A percentile compares a stretch with the other conserved stretches of the same genome.
Conservation (phyloP, 2,888 invertebrate genomes). For the Brenthis hecate region DNA sequence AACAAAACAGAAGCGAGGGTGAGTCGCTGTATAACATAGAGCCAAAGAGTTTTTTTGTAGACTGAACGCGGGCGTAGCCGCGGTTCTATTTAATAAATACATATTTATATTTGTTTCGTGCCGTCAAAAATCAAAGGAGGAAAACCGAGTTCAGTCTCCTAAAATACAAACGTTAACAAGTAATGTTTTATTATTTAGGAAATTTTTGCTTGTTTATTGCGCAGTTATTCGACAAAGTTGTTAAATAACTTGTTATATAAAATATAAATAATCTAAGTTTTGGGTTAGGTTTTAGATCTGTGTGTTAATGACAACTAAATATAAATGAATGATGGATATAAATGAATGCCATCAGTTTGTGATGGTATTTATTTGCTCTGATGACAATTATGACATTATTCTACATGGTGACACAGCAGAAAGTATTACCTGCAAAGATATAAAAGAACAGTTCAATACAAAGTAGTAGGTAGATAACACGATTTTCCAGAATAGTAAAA, state of each 20-base stretch:
- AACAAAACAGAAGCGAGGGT: too few species aligned
- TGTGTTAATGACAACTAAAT: too few species aligned
- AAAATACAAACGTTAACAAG: background rate
- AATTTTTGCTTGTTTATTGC: too few species aligned
- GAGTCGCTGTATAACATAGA: too few species aligned
- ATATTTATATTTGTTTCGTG: conserved; percentile 2
- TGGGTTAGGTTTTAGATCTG: too few species aligned
- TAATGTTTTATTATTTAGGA: background rate
- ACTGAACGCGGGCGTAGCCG: too few species aligned
- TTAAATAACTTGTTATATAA: too few species aligned
- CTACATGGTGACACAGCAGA: background rate
- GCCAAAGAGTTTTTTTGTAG: too few species aligned
- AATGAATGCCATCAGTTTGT: too few species aligned
- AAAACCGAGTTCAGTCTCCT: conserved; percentile 10
- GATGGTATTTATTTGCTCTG: background rate
- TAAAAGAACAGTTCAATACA: background rate
- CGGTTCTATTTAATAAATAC: background rate
- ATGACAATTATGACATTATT: background rate
- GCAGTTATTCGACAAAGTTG: too few species aligned
- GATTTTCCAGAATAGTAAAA: conserved; percentile 3
- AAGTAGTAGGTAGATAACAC: background rate
- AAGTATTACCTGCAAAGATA: conserved; percentile 11
- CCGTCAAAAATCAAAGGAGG: conserved; percentile 10
- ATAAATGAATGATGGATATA: too few species aligned
- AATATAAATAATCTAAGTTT: too few species aligned